These are phyloP conservation scores for Pseudorasbora parva DNA, from an alignment of 2,113 vertebrate species.

Conservation along the genomic window DNA sequence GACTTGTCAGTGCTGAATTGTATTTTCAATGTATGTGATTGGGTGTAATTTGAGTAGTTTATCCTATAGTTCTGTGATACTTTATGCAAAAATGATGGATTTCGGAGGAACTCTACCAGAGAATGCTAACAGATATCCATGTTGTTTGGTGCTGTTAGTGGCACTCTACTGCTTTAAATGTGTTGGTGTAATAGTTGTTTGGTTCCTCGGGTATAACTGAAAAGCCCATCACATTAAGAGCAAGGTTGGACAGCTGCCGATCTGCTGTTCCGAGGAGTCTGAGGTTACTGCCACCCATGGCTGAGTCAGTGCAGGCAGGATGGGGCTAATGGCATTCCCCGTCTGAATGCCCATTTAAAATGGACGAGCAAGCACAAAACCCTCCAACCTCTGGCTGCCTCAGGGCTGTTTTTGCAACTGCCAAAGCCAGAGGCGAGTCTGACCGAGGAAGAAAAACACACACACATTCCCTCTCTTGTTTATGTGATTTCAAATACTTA, in stretches of 20 bases:
- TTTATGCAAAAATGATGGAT: neutral
- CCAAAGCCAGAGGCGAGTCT: slow-evolving; percentile 33
- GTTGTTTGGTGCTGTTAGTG: neutral
- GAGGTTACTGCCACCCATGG: slow-evolving; percentile 57
- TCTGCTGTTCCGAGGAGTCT: neutral
- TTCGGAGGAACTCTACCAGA: neutral
- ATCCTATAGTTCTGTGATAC: neutral
- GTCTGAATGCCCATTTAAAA: slow-evolving; percentile 73
- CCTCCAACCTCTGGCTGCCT: slow-evolving; percentile 66
- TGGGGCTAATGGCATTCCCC: slow-evolving; percentile 64
- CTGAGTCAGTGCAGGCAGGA: slow-evolving; percentile 48
- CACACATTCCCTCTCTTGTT: slow-evolving; percentile 1
- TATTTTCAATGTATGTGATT: neutral
- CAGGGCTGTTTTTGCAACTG: slow-evolving; percentile 57
- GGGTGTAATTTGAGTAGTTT: neutral
- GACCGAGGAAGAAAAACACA: slow-evolving; percentile 21
- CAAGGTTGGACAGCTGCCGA: neutral
- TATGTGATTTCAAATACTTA: no score
- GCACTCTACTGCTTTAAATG: neutral
- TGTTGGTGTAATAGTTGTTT: neutral
- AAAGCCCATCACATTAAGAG: neutral
- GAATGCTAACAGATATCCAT: neutral
- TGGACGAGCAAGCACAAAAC: slow-evolving; percentile 71
- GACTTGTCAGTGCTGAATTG: neutral
- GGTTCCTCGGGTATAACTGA: slow-evolving; percentile 8